Evolutionary conservation across 2,888 invertebrate species (phyloP).

Genomic region (Anoncus sp.): DNA sequence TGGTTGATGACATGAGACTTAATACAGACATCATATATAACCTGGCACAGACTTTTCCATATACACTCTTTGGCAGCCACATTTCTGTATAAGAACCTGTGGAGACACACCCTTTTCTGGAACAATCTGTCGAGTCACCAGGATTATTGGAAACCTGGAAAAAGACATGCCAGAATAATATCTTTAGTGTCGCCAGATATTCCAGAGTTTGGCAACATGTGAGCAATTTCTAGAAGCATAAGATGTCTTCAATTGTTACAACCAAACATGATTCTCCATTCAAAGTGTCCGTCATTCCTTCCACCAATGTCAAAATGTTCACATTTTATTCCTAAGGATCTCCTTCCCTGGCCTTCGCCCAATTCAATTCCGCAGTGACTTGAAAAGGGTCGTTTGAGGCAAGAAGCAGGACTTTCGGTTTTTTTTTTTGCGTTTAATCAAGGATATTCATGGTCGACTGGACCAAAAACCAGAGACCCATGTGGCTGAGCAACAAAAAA

Average conservation of each 20-base stretch:
- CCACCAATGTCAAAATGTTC: too few species aligned
- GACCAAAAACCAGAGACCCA: constrained; percentile 45
- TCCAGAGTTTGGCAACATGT: too few species aligned
- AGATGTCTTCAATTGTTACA: too few species aligned
- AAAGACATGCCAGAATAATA: background rate
- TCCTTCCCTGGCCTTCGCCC: background rate
- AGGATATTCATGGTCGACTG: constrained; percentile 82
- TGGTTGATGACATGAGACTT: constrained; percentile 57
- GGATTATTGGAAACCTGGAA: constrained; percentile 5
- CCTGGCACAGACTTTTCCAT: background rate
- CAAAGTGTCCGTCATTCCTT: too few species aligned
- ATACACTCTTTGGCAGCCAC: too few species aligned
- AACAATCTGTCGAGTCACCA: constrained; percentile 28
- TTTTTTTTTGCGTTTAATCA: constrained; percentile 82
- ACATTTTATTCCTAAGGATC: background rate
- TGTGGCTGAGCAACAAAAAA: background rate
- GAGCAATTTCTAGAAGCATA: too few species aligned
- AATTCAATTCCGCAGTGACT: constrained; percentile 40
- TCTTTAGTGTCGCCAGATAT: background rate
- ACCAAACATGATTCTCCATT: too few species aligned
- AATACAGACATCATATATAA: constrained; percentile 46
- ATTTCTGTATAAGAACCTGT: background rate
- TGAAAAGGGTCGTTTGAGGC: constrained; percentile 40
- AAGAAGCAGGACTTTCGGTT: too few species aligned
- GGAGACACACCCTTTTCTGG: background rate